Base-by-base conservation (phyloP, 2,797 vertebrate genomes). In the Salmo trutta region DNA sequence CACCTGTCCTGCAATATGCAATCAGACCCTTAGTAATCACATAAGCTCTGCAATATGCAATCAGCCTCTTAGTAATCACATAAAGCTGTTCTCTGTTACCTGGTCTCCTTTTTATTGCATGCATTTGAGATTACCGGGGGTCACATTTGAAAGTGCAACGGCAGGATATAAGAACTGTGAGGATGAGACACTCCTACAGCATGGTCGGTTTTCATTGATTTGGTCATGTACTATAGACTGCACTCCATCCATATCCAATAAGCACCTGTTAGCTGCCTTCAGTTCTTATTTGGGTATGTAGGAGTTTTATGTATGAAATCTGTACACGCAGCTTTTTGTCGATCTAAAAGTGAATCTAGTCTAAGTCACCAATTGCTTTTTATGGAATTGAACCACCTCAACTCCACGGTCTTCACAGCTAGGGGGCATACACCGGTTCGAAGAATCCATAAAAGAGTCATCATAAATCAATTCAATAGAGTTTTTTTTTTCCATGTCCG, bases 401-500 rank as follows among this genome's bases (percentile, higher is more conserved):
- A 17, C 65, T 47, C 67, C 68, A 36, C 19, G 64, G 65, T 77
- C 76, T 59, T 65, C 72, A 69, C 33, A 24, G 36, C 76, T 79
- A 41, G 3, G 54, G 79, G 74, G 27, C 64, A 65, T 62, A 10
- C 12, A 15, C 27, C 36, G 21, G 47, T 79, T 74, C 77, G 41
- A 54, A 82, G 78, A 21, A 47, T 1, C 75, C 81, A 29, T 82
- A 70, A 72, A 62, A 52, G 21, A 64, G 75, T 27, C 74, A 81
- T 68, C 73, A 27, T 90, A 89, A 92, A 92, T 92, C 86, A 87
- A 87, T 86, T 82, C 77, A 87, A 76, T 82, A 78, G 69, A 81
- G 6, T 77, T 54, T 17, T 67, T 59, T 59, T 87, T 2, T 10
- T 2, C 8, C 10, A 86, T 84, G 85, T 87, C 87, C 86, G 84